A percentile compares a stretch with the other conserved stretches of the same genome.
phyloP scores from a whole-genome alignment of 1,140 invertebrate genomes.

The Mesaphorura yosii region DNA sequence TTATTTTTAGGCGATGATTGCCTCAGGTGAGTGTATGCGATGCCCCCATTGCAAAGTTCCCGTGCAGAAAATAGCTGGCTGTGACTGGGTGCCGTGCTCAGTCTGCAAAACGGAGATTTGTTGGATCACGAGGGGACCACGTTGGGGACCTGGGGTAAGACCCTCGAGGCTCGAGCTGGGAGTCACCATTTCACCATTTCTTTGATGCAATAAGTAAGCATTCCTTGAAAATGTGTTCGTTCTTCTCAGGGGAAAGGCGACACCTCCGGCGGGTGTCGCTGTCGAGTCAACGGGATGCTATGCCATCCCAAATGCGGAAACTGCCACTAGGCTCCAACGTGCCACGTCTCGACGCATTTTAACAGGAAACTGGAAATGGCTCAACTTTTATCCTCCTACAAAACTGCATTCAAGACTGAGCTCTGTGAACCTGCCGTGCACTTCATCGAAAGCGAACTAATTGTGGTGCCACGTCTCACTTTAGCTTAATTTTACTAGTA shows the following conservation, averaged over 20 bases:
- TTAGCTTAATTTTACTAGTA: no score
- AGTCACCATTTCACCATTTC: not conserved
- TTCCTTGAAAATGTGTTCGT: not conserved
- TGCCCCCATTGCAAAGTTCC: not conserved
- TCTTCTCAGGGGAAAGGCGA: slow-evolving; percentile 5
- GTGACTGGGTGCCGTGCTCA: slow-evolving; percentile 2
- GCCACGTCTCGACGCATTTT: no score
- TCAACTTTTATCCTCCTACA: no score
- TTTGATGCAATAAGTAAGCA: not conserved
- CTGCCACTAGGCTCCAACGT: no score
- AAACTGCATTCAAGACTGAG: no score
- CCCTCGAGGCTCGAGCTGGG: no score
- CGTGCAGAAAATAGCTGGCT: not conserved
- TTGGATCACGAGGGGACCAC: slow-evolving; percentile 12
- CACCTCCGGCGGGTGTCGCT: not conserved
- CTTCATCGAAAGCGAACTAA: no score
- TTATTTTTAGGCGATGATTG: not conserved
- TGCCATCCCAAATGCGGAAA: slow-evolving; percentile 5
- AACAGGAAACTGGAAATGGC: no score
- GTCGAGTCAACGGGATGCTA: not conserved
- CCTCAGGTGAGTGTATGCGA: not conserved
- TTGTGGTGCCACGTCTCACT: no score
- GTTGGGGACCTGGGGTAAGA: slow-evolving; percentile 5
- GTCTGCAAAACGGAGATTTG: slow-evolving; percentile 7
- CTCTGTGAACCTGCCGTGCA: no score